Base-by-base conservation (phyloP, 1,140 invertebrate species). In the Acromyrmex heyeri region DNA sequence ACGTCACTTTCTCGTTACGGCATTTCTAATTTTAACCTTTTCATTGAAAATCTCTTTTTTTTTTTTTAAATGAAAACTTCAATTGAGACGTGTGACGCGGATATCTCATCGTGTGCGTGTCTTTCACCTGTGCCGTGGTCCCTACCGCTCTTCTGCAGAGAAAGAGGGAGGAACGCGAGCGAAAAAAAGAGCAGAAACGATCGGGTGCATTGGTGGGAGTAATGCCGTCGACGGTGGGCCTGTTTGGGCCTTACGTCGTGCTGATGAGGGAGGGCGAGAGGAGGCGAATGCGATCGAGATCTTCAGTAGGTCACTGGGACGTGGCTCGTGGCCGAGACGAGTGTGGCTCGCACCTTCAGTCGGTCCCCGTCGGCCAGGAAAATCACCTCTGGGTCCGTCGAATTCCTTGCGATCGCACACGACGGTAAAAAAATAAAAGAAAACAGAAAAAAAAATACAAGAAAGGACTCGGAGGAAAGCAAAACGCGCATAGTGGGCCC, bases 281-380 rank as follows among this genome's bases (percentile, higher is more conserved):
- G 83, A 24, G 65, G 72, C 76, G 91, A 88, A 53, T 18, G 92
- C 86, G 90, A 91, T 92, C 91, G 92, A 86, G 88, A 88, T 89
- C 92, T 86, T 91, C 85, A 95, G 95, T 95, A 95, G 95, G 95
- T 95, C 94, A 95, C 92, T 95, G 91, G 95, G 94, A 94, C 95
- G 92, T 90, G 92, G 92, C 92, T 93, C 91, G 82, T 87, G 91
- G 92, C 90, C 90, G 91, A 92, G 90, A 91, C 91, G 89, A 93
- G 90, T 75, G 87, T 91, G 87, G 90, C 88, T 91, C 81, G 88
- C 89, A 91, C 90, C 89, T 92, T 93, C 92, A 93, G 92, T 93
- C 92, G 91, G 90, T 93, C 90, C 91, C 90, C 92, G 93, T 91
- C 92, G 93, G 94, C 91, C 92, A 93, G 90, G 92, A 93, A 91